Conservation (phyloP, 2,888 invertebrate species). For the Lottia gigantea region DNA sequence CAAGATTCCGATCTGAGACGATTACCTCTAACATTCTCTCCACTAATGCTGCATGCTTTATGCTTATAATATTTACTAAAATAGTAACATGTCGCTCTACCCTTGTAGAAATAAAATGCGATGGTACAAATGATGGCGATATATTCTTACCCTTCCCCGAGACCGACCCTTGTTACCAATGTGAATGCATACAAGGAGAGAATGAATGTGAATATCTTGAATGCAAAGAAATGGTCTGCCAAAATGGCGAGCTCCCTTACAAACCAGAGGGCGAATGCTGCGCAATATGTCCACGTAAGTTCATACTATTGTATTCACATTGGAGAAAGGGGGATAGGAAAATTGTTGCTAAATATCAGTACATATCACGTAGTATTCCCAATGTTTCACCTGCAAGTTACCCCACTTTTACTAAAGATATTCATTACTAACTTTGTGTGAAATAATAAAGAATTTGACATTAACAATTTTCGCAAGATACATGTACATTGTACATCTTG, state of each 20-base stretch:
- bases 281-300: slow-evolving; percentile 21
- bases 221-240: slow-evolving; percentile 23
- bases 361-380: too few species aligned
- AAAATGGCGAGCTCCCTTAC: slow-evolving; percentile 27
- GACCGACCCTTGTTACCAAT: slow-evolving; percentile 28
- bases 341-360: too few species aligned
- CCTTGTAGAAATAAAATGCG: slow-evolving; percentile 1
- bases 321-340: too few species aligned
- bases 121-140: slow-evolving; percentile 19
- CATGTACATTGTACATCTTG: too few species aligned
- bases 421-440: too few species aligned
- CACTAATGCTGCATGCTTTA: too few species aligned
- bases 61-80: background rate
- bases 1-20: too few species aligned
- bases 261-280: slow-evolving; percentile 32
- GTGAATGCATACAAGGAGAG: slow-evolving; percentile 19
- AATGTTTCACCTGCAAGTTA: too few species aligned
- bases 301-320: background rate
- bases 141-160: slow-evolving; percentile 25
- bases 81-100: slow-evolving; percentile 14
- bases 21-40: too few species aligned
- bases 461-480: too few species aligned
- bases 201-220: slow-evolving; percentile 20
- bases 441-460: too few species aligned
- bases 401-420: too few species aligned